Conservation (phyloP, 2,888 invertebrate species). For the Pedicia rivosa region DNA sequence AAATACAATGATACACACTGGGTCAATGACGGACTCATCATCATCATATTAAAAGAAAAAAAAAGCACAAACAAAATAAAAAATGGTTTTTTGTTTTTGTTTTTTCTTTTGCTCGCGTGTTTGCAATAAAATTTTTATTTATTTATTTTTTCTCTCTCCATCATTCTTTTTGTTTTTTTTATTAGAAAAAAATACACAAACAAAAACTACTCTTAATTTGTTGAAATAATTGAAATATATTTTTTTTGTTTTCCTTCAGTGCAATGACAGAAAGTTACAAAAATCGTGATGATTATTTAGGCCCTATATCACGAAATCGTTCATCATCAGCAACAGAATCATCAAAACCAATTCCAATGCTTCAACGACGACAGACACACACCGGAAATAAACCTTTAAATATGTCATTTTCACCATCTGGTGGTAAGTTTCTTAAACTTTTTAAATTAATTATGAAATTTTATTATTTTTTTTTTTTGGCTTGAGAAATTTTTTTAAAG, state of each 20-base stretch:
- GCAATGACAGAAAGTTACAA: constrained; percentile 46
- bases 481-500: neutral
- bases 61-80: too few species aligned
- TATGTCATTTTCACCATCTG: constrained; percentile 26
- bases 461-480: neutral
- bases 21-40: too few species aligned
- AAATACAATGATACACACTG: too few species aligned
- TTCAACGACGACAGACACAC: constrained; percentile 42
- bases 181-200: too few species aligned
- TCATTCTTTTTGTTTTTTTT: neutral
- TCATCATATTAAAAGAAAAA: too few species aligned
- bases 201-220: too few species aligned
- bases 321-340: constrained; percentile 58
- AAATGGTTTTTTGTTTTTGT: too few species aligned
- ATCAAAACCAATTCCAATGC: constrained; percentile 42
- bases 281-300: constrained; percentile 42
- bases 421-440: constrained; percentile 33
- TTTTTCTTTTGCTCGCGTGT: too few species aligned
- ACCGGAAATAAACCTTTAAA: constrained; percentile 32
- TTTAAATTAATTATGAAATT: too few species aligned
- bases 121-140: too few species aligned
- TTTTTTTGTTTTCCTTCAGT: constrained; percentile 28
- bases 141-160: neutral
- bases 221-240: too few species aligned
- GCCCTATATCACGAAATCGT: constrained; percentile 45